phyloP scores from a whole-genome alignment of 2,888 invertebrate species.

The Chalcis sispes region DNA sequence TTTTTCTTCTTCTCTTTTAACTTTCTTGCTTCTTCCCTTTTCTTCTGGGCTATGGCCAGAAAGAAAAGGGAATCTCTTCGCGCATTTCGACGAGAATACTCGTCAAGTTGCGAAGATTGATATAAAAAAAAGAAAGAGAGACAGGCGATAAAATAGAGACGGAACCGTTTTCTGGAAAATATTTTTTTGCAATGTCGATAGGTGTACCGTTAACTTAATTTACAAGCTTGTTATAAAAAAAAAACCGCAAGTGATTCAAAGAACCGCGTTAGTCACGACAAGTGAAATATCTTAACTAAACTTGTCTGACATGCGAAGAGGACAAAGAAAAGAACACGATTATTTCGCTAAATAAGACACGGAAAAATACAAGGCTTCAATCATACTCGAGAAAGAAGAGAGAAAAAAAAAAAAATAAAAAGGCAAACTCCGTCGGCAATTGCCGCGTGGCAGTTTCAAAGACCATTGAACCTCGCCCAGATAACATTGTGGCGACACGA shows the following conservation, averaged over 20 bases:
- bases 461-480: slow-evolving; percentile 40
- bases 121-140: slow-evolving; percentile 21
- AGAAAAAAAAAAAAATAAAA: too few relatives aligned
- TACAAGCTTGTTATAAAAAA: not conserved
- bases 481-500: too few relatives aligned
- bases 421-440: too few relatives aligned
- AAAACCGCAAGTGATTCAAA: not conserved
- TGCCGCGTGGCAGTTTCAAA: slow-evolving; percentile 20
- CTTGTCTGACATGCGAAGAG: too few relatives aligned
- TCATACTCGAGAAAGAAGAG: too few relatives aligned
- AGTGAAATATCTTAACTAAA: too few relatives aligned
- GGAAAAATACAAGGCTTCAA: too few relatives aligned
- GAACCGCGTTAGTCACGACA: too few relatives aligned
- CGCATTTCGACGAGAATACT: slow-evolving; percentile 22
- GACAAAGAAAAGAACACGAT: too few relatives aligned
- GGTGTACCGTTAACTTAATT: not conserved
- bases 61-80: too few relatives aligned
- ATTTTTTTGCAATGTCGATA: not conserved
- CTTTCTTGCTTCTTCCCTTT: not conserved
- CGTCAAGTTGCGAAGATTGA: slow-evolving; percentile 25
- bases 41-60: not conserved
- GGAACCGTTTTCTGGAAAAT: not conserved
- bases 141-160: not conserved
- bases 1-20: not conserved
- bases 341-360: too few relatives aligned